Percentiles rank a stretch among this genome's conserved stretches.
These are phyloP conservation scores for Pristionchus maxplancki DNA, from an alignment of 2,888 invertebrate genomes.

Conservation along the genomic window DNA sequence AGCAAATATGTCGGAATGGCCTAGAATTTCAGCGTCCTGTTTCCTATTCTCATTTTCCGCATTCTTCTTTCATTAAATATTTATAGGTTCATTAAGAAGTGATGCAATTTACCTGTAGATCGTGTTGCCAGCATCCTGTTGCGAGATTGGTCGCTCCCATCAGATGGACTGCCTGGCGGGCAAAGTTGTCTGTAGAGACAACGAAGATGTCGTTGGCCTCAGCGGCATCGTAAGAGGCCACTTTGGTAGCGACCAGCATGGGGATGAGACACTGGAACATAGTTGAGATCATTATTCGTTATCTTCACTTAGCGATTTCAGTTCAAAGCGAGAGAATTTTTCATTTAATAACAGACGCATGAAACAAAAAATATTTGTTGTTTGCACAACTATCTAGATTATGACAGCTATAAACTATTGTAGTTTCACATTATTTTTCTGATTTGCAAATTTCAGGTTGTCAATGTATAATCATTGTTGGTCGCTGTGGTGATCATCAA, in stretches of 20 bases:
- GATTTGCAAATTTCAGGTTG: neutral
- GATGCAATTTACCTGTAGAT: slow-evolving; percentile 66
- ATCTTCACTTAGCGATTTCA: no score
- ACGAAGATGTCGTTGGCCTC: slow-evolving; percentile 76
- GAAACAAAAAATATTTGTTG: neutral
- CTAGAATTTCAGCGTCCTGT: no score
- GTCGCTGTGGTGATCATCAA: neutral
- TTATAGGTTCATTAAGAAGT: no score
- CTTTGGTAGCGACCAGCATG: slow-evolving; percentile 76
- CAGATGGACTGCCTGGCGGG: slow-evolving; percentile 71
- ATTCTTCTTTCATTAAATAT: no score
- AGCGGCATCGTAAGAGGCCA: slow-evolving; percentile 72
- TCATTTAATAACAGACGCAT: no score
- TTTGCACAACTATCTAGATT: neutral
- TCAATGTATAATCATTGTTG: neutral
- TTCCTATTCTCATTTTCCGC: no score
- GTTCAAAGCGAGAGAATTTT: no score
- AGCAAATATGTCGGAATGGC: neutral
- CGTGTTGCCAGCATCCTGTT: slow-evolving; percentile 75
- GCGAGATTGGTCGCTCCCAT: slow-evolving; percentile 71
- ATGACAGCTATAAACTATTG: neutral
- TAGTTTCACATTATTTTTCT: neutral
- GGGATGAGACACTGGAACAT: slow-evolving; percentile 72
- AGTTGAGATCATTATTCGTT: no score
- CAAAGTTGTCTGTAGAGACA: slow-evolving; percentile 73